Evolutionary conservation across 1,140 invertebrate genomes (phyloP).

Genomic region (Trichonephila clavata): DNA sequence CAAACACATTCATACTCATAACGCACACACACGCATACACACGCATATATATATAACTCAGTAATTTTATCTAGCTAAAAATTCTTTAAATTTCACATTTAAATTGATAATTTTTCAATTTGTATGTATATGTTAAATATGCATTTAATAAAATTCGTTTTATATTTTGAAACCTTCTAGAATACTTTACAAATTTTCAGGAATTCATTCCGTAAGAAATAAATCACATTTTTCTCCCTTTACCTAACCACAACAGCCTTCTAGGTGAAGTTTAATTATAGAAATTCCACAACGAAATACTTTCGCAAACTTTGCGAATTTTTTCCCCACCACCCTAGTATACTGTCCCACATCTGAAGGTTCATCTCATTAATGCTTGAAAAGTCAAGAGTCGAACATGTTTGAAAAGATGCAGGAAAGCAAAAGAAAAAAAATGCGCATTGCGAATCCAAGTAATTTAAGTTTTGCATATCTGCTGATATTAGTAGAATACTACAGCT

Average conservation of each 20-base stretch:
- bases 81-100: too few relatives aligned
- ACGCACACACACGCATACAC: too few relatives aligned
- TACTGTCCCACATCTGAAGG: background rate
- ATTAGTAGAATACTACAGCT: background rate
- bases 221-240: background rate
- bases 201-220: background rate
- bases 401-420: background rate
- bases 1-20: too few relatives aligned
- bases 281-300: constrained; percentile 41
- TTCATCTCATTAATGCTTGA: constrained; percentile 19
- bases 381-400: background rate
- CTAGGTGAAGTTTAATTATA: constrained; percentile 15
- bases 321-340: background rate
- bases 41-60: too few relatives aligned
- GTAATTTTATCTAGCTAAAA: too few relatives aligned
- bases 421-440: background rate
- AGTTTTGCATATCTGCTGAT: background rate
- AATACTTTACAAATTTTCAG: background rate
- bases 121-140: too few relatives aligned
- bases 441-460: background rate
- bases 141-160: background rate
- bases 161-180: background rate
- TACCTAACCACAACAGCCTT: background rate
- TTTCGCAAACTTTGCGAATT: background rate
- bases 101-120: too few relatives aligned